Conservation (phyloP, 2,888 invertebrate genomes). For the Drosophila dives region DNA sequence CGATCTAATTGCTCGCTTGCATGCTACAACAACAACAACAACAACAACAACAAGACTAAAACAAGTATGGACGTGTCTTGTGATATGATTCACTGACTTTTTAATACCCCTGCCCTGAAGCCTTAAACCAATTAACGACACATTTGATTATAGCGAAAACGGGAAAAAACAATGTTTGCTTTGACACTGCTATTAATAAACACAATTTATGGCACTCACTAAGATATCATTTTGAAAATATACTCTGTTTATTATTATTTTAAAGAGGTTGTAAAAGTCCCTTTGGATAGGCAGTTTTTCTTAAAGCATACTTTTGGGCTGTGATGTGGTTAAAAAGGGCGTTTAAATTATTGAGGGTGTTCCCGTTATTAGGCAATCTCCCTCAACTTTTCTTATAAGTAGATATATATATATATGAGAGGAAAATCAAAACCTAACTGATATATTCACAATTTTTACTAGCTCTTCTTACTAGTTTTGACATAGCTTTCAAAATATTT, state of each 20-base stretch:
- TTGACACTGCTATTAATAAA: slow-evolving; percentile 4
- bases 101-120: slow-evolving; percentile 50
- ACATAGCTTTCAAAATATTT: too few species aligned
- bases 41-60: slow-evolving; percentile 14
- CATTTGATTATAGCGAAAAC: slow-evolving; percentile 39
- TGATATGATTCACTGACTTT: slow-evolving; percentile 41
- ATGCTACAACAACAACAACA: slow-evolving; percentile 56
- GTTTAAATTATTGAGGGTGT: not conserved
- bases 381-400: not conserved
- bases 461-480: too few species aligned
- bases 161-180: slow-evolving; percentile 11
- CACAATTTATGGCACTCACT: not conserved
- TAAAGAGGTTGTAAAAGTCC: not conserved
- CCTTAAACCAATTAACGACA: slow-evolving; percentile 47
- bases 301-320: slow-evolving; percentile 38
- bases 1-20: slow-evolving; percentile 71
- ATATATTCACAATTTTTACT: not conserved
- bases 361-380: not conserved
- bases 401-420: not conserved
- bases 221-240: not conserved
- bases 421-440: not conserved
- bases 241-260: not conserved
- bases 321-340: not conserved
- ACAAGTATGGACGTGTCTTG: slow-evolving; percentile 29
- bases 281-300: not conserved